Conservation (phyloP, 2,113 vertebrate genomes). For the Varanus salvator region DNA sequence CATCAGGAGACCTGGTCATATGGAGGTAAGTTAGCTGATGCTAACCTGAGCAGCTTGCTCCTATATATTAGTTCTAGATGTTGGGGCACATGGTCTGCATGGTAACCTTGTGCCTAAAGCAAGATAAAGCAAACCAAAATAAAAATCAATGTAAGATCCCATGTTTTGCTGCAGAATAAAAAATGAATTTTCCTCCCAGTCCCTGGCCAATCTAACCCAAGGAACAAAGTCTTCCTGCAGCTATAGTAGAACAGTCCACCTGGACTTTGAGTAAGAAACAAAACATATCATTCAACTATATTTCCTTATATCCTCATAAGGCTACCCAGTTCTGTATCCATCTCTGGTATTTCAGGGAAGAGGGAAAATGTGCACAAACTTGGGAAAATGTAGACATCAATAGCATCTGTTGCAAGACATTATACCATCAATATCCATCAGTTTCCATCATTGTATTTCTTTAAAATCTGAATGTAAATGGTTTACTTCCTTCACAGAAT, state of each 20-base stretch:
- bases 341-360: not conserved
- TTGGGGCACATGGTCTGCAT: not conserved
- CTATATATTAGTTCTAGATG: not conserved
- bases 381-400: not conserved
- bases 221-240: not conserved
- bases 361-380: not conserved
- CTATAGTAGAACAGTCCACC: not conserved
- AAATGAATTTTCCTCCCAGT: not conserved
- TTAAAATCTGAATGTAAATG: constrained; percentile 2
- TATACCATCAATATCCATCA: not conserved
- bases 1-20: not conserved
- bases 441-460: not conserved
- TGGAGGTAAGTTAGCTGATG: not conserved
- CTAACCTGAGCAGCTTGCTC: not conserved
- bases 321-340: not conserved
- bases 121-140: not conserved
- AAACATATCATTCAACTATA: not conserved
- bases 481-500: not conserved
- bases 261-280: not conserved
- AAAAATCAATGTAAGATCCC: not conserved
- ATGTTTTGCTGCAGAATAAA: too few relatives aligned
- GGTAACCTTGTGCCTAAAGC: not conserved
- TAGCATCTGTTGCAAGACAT: not conserved
- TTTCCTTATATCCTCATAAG: too few relatives aligned
- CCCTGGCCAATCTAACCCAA: not conserved